Base-by-base conservation (phyloP, 2,797 vertebrate species). In the Poecilia velifera region DNA sequence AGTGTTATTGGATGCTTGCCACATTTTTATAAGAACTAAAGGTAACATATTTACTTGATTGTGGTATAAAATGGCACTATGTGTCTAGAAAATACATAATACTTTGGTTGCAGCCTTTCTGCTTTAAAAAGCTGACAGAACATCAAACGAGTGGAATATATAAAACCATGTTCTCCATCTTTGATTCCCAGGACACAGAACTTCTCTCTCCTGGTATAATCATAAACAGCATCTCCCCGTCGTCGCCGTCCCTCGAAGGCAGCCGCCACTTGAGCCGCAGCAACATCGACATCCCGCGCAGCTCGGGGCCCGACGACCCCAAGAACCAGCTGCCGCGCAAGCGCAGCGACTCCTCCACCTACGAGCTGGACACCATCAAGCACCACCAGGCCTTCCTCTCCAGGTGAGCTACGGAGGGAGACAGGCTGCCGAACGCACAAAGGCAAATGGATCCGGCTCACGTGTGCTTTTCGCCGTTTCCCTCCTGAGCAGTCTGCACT, bases 331-430 rank as follows among this genome's bases (percentile, higher is more conserved):
- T 97, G 55, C 98, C 97, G 9, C 96, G 98, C 45, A 99, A 99
- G 82, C 96, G 97, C 88, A 99, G 98, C 7, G 98, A 99, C 94
- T 99, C 97, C 0, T 99, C 98, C 83, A 99, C 98, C 39, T 99
- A 98, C 0, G 98, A 99, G 90, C 89, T 97, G 89, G 98, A 99
- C 94, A 99, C 97, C 14, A 97, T 99, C 92, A 98, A 97, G 87
- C 98, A 99, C 78, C 98, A 99, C 93, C 98, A 99, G 81, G 98
- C 98, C 87, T 99, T 99, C 88, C 96, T 99, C 86, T 97, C 98
- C 90, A 99, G 98, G 98, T 99, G 62, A 83, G 79, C 47, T 10
- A 1, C 43, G 49, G 7, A 14, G 0, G 72, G 78, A 36, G 25
- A 28, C 68, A 4, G 39, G 45, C 3, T 0, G 3, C 2, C 13